These are phyloP conservation scores for Steatornis caripensis DNA, from an alignment of 2,113 vertebrate genomes.

Conservation along the genomic window DNA sequence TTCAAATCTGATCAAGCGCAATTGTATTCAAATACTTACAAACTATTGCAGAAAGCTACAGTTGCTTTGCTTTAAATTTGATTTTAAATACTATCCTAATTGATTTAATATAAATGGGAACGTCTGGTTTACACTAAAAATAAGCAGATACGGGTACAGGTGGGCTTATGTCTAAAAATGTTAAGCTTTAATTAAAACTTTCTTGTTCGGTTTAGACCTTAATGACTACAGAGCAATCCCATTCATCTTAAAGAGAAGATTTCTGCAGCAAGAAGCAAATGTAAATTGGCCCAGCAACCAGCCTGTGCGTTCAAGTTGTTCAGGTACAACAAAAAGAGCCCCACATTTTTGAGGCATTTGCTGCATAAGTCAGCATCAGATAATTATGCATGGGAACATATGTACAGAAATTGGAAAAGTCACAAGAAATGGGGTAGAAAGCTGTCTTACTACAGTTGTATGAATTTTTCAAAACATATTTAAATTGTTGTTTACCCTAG, in stretches of 20 bases:
- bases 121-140: not conserved
- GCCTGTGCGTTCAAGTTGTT: not conserved
- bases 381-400: not conserved
- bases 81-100: not conserved
- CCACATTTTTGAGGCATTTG: not conserved
- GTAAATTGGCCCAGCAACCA: not conserved
- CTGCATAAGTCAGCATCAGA: not conserved
- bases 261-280: not conserved
- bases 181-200: not conserved
- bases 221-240: not conserved
- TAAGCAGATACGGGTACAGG: not conserved
- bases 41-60: not conserved
- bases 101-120: not conserved
- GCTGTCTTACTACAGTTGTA: not conserved
- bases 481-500: constrained; percentile 34
- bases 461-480: constrained; percentile 11
- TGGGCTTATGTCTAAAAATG: not conserved
- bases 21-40: not conserved
- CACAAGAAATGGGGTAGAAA: not conserved
- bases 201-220: not conserved
- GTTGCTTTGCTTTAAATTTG: not conserved
- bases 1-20: not conserved
- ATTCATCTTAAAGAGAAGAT: not conserved
- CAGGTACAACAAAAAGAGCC: not conserved
- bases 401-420: not conserved